Percentiles rank a stretch among this genome's conserved stretches.
Evolutionary conservation across 2,113 vertebrate species (phyloP).

Genomic region (Mellivora capensis): DNA sequence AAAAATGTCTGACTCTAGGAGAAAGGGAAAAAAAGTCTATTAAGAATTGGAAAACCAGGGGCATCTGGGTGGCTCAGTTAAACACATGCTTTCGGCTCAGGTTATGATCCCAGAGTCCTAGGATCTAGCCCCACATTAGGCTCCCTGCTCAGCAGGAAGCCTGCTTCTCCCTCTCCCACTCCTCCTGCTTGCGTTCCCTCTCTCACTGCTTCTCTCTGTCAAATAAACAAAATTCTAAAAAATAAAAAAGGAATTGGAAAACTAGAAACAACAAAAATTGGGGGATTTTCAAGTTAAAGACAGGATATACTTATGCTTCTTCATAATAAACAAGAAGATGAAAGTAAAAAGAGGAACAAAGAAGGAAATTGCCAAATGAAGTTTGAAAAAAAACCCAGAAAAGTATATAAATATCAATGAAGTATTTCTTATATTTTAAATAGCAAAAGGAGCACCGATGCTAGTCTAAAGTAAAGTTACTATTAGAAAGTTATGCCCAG

Average conservation of each 20-base stretch:
- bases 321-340: constrained; percentile 58
- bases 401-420: constrained; percentile 75
- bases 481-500: constrained; percentile 77
- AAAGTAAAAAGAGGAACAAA: constrained; percentile 82
- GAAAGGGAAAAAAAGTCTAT: constrained; percentile 80
- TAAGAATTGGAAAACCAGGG: constrained; percentile 77
- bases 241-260: constrained; percentile 64
- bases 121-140: too few species aligned
- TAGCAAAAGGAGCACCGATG: constrained; percentile 77
- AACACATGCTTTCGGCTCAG: too few species aligned
- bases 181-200: not conserved
- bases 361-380: constrained; percentile 73
- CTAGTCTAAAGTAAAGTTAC: constrained; percentile 80
- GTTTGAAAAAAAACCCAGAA: constrained; percentile 81
- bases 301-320: constrained; percentile 58
- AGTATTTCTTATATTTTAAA: constrained; percentile 72
- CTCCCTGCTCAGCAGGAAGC: not conserved
- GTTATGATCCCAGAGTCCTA: too few species aligned
- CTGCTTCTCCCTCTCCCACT: not conserved
- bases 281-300: constrained; percentile 76
- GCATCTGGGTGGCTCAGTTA: too few species aligned
- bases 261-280: constrained; percentile 78
- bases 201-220: not conserved
- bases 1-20: constrained; percentile 83
- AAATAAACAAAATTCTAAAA: constrained; percentile 38